These are phyloP conservation scores for Istiophorus platypterus DNA, from an alignment of 2,113 vertebrate species.

Conservation along the genomic window DNA sequence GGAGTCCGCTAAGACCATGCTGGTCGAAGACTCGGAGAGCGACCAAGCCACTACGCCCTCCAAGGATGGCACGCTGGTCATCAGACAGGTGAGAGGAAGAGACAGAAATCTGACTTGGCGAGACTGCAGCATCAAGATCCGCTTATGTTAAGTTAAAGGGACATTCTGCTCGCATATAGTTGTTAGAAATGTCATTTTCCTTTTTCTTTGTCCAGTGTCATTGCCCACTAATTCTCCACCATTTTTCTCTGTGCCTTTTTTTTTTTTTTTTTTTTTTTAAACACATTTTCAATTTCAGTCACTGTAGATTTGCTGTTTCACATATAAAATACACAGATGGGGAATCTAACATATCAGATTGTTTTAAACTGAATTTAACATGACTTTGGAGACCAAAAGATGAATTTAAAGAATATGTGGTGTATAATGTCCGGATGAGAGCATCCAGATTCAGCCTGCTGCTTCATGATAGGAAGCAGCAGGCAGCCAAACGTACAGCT, in stretches of 20 bases:
- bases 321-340: background rate
- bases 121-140: background rate
- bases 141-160: background rate
- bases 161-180: background rate
- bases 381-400: background rate
- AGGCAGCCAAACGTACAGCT: constrained; percentile 15
- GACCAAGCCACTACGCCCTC: constrained; percentile 92
- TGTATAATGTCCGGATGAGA: background rate
- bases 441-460: background rate
- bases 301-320: constrained; percentile 4
- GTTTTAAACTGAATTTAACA: background rate
- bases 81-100: constrained; percentile 91
- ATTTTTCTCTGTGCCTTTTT: background rate
- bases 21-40: constrained; percentile 93
- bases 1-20: constrained; percentile 96
- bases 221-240: constrained; percentile 24
- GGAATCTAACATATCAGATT: background rate
- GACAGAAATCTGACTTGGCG: too few species aligned
- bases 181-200: background rate
- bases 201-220: background rate
- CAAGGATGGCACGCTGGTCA: constrained; percentile 97
- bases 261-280: background rate
- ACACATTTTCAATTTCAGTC: background rate
- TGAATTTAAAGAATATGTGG: background rate
- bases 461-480: background rate